Conservation (phyloP, 2,888 invertebrate species). For the Nomada hirtipes region DNA sequence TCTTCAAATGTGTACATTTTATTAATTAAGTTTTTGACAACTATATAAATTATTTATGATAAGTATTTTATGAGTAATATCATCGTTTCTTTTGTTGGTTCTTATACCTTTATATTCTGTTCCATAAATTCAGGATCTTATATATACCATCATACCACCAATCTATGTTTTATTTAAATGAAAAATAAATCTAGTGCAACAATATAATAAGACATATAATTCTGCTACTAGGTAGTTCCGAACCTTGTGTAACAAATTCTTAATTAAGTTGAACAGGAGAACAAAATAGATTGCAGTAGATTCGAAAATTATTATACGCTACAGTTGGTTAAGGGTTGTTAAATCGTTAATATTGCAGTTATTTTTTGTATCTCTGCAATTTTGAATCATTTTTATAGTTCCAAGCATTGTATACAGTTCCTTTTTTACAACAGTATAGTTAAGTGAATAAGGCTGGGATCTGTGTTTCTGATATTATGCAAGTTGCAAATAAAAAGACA, state of each 20-base stretch:
- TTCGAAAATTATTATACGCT: constrained; percentile 12
- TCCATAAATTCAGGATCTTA: constrained; percentile 17
- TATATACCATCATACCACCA: constrained; percentile 5
- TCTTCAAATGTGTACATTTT: constrained; percentile 14
- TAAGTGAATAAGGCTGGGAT: constrained; percentile 16
- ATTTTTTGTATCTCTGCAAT: constrained; percentile 1
- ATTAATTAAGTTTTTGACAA: constrained; percentile 28
- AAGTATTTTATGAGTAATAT: constrained; percentile 2
- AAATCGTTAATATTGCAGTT: constrained; percentile 7
- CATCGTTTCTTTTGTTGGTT: constrained; percentile 3
- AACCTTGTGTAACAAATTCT: constrained; percentile 20
- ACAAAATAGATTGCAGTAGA: not conserved
- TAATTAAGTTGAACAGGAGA: constrained; percentile 5
- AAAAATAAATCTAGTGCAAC: constrained; percentile 37
- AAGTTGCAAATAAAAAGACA: not conserved
- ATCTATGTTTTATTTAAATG: constrained; percentile 3
- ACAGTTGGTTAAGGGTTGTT: constrained; percentile 13
- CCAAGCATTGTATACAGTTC: constrained; percentile 25
- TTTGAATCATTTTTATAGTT: constrained; percentile 2
- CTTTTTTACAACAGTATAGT: constrained; percentile 8
- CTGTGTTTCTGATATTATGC: constrained; percentile 4
- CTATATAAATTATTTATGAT: constrained; percentile 30
- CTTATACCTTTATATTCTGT: constrained; percentile 11
- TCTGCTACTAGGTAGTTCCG: constrained; percentile 2
- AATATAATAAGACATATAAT: constrained; percentile 19